Evolutionary conservation across 2,888 invertebrate species (phyloP).

Genomic region (Julus scandinavius): DNA sequence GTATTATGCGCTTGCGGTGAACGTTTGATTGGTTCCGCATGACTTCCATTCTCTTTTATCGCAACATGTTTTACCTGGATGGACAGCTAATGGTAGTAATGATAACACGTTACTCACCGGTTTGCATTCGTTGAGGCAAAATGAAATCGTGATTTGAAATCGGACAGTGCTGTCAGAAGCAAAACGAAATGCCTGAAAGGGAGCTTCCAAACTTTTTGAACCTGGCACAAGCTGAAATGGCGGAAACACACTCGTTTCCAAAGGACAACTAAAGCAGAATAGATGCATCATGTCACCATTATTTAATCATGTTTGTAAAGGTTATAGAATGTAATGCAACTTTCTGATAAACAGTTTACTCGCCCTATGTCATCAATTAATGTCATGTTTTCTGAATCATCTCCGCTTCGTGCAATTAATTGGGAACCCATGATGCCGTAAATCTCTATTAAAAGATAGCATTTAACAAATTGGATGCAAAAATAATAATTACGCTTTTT

Average conservation of each 20-base stretch:
- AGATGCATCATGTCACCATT: too few species aligned
- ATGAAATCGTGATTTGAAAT: constrained; percentile 60
- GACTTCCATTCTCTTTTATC: neutral
- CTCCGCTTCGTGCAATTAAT: constrained; percentile 59
- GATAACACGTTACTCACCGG: constrained; percentile 58
- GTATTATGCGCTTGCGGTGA: neutral
- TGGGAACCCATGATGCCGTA: constrained; percentile 60
- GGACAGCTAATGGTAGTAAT: neutral
- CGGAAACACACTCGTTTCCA: constrained; percentile 60
- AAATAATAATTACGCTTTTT: neutral
- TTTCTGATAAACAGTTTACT: constrained; percentile 49
- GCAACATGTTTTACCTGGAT: neutral
- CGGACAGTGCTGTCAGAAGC: constrained; percentile 60
- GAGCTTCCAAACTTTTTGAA: constrained; percentile 59
- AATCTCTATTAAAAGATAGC: constrained; percentile 45
- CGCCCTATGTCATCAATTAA: constrained; percentile 60
- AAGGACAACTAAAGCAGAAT: constrained; percentile 59
- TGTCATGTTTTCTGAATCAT: constrained; percentile 60
- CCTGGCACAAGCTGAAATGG: constrained; percentile 57
- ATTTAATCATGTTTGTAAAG: too few species aligned
- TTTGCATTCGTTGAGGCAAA: constrained; percentile 60
- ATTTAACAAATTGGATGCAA: neutral
- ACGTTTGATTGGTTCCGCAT: constrained; percentile 42
- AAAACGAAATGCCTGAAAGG: constrained; percentile 60
- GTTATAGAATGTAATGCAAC: neutral